These are phyloP conservation scores for Lobophora halterata DNA, from an alignment of 2,888 invertebrate species.

Conservation along the genomic window DNA sequence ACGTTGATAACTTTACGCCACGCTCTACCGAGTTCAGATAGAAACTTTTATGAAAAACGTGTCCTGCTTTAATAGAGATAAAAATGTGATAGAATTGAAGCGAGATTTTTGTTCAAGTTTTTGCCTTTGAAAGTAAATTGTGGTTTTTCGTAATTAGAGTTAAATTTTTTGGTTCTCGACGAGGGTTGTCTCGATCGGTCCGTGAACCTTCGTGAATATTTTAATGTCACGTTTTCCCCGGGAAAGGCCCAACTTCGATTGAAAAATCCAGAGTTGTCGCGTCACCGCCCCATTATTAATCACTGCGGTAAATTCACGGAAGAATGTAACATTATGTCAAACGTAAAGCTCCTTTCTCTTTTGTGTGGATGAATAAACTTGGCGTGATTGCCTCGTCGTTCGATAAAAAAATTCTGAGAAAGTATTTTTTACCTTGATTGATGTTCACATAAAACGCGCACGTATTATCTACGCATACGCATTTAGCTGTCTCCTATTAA, in stretches of 20 bases:
- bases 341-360: slow-evolving; percentile 26
- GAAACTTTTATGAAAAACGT: slow-evolving; percentile 14
- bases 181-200: slow-evolving; percentile 34
- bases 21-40: slow-evolving; percentile 10
- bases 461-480: too few relatives aligned
- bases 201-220: slow-evolving; percentile 48
- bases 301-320: slow-evolving; percentile 38
- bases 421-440: too few relatives aligned
- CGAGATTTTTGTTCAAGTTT: background rate
- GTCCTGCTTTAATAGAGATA: slow-evolving; percentile 6
- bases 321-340: slow-evolving; percentile 35
- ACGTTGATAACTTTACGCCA: slow-evolving; percentile 10
- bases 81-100: slow-evolving; percentile 3
- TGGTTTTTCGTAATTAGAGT: slow-evolving; percentile 12
- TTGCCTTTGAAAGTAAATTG: background rate
- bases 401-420: slow-evolving; percentile 1
- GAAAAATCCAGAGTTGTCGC: slow-evolving; percentile 47
- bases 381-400: slow-evolving; percentile 15
- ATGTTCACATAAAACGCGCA: too few relatives aligned
- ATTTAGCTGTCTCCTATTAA: too few relatives aligned
- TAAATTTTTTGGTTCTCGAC: slow-evolving; percentile 12
- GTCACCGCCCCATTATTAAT: slow-evolving; percentile 49
- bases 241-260: slow-evolving; percentile 45
- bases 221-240: slow-evolving; percentile 47
- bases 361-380: slow-evolving; percentile 24